phyloP scores from a whole-genome alignment of 2,113 vertebrate genomes.

The Narcine bancroftii region DNA sequence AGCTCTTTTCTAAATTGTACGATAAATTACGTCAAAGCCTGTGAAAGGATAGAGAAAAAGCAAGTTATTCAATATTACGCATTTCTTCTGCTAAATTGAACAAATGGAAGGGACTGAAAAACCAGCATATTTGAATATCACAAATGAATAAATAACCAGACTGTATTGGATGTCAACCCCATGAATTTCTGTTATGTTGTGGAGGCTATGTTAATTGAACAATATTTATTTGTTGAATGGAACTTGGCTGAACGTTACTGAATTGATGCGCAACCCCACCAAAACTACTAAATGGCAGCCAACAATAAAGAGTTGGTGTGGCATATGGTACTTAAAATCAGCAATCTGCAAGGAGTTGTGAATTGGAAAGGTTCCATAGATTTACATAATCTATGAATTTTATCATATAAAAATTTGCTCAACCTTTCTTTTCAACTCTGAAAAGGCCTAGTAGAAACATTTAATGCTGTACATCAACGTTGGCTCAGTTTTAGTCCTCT shows the following conservation, averaged over 20 bases:
- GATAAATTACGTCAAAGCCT: too few relatives aligned
- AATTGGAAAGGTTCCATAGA: neutral
- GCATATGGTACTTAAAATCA: neutral
- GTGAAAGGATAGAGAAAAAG: neutral
- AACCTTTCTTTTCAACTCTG: neutral
- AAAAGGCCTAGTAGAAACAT: neutral
- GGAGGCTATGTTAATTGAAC: neutral
- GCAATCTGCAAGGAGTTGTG: neutral
- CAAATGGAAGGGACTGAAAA: neutral
- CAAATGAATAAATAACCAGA: neutral
- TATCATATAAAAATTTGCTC: neutral
- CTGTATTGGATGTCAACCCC: neutral
- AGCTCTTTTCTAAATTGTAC: too few relatives aligned
- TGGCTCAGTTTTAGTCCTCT: too few relatives aligned
- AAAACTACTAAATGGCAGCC: neutral
- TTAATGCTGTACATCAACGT: neutral
- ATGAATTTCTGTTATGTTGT: neutral
- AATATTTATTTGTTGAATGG: neutral
- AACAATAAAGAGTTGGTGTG: neutral
- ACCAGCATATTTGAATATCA: neutral
- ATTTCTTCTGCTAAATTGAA: neutral
- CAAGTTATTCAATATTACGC: neutral
- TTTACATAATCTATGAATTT: neutral
- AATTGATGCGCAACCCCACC: neutral
- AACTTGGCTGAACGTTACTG: neutral